phyloP scores from a whole-genome alignment of 2,113 vertebrate species.

The Glaucomys volans region DNA sequence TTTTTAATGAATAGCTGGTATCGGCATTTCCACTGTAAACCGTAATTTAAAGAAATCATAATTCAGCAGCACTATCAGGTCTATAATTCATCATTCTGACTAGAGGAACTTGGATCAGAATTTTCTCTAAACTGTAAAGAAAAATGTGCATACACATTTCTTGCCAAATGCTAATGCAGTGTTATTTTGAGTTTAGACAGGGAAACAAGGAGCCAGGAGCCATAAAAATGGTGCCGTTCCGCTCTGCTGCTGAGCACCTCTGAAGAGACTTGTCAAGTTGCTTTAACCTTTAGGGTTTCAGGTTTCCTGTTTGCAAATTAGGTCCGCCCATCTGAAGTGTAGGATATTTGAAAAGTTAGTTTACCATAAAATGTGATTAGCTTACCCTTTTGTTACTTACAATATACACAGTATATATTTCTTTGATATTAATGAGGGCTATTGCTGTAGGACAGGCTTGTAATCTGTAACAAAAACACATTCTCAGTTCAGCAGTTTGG shows the following conservation, averaged over 20 bases:
- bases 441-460: neutral
- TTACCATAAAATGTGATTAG: slow-evolving; percentile 12
- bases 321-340: neutral
- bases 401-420: neutral
- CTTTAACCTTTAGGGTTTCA: slow-evolving; percentile 26
- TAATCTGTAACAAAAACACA: slow-evolving; percentile 42
- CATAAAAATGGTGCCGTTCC: neutral
- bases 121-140: slow-evolving; percentile 59
- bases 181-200: slow-evolving; percentile 64
- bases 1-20: slow-evolving; percentile 75
- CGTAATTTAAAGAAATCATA: slow-evolving; percentile 77
- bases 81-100: slow-evolving; percentile 78
- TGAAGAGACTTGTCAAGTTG: neutral
- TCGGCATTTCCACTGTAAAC: slow-evolving; percentile 65
- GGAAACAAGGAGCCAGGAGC: neutral
- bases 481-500: neutral
- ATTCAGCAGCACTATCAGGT: slow-evolving; percentile 66
- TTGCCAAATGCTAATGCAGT: slow-evolving; percentile 74
- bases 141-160: slow-evolving; percentile 64
- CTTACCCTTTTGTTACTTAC: neutral
- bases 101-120: slow-evolving; percentile 60
- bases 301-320: neutral
- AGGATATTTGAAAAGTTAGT: neutral
- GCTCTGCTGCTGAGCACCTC: neutral
- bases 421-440: neutral